These are phyloP conservation scores for Drosophila nebulosa DNA, from an alignment of 1,140 invertebrate genomes.

Conservation along the genomic window DNA sequence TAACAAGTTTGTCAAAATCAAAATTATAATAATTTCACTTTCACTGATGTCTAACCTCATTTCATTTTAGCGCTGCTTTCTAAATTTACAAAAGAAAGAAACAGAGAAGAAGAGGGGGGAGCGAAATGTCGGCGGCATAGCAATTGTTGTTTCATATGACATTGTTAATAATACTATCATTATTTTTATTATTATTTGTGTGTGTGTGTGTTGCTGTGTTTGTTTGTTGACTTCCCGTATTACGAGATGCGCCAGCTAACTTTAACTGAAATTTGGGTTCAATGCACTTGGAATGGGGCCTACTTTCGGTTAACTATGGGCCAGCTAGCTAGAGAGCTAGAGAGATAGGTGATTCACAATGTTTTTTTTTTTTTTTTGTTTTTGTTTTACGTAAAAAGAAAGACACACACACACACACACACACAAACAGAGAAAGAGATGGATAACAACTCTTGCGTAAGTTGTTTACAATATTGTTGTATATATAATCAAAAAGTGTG, in stretches of 20 bases:
- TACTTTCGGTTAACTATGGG: slow-evolving; percentile 52
- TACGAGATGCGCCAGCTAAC: slow-evolving; percentile 12
- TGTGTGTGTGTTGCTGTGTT: neutral
- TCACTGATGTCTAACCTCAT: slow-evolving; percentile 14
- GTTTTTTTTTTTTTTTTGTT: neutral
- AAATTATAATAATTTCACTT: slow-evolving; percentile 45
- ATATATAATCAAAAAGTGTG: slow-evolving; percentile 46
- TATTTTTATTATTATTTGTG: neutral
- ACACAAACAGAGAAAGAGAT: neutral
- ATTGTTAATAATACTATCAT: slow-evolving; percentile 15
- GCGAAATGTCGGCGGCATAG: neutral
- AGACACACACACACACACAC: slow-evolving; percentile 23
- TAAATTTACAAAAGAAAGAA: neutral
- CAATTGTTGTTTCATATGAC: slow-evolving; percentile 16
- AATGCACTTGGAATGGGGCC: slow-evolving; percentile 38
- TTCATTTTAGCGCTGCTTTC: neutral
- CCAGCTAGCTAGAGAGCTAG: slow-evolving; percentile 6
- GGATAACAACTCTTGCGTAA: slow-evolving; percentile 56
- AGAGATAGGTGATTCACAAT: slow-evolving; percentile 52
- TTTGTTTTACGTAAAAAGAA: slow-evolving; percentile 60
- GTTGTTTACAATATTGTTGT: slow-evolving; percentile 59
- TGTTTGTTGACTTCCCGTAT: slow-evolving; percentile 15
- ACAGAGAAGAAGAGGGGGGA: neutral
- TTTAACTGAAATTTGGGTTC: slow-evolving; percentile 1
- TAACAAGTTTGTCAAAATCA: slow-evolving; percentile 49